Evolutionary conservation across 2,797 vertebrate genomes (phyloP), one percentile per base, ranked within the genome.

Genomic region (Simalia tracyae): DNA sequence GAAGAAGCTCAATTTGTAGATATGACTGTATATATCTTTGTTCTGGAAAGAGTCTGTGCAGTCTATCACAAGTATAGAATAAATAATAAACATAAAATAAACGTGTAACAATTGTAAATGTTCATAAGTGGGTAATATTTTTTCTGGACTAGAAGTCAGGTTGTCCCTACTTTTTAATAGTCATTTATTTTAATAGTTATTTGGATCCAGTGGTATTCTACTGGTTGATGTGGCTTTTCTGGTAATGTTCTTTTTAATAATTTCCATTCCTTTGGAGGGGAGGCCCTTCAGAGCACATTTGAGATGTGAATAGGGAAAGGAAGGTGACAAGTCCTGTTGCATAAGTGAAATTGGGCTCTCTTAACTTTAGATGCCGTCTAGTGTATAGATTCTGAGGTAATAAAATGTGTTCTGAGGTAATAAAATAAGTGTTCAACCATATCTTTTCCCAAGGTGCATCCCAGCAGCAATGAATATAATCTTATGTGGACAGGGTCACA

Each of bases 401-500:
- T 88, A 36, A 63, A 63, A 22, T 54, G 72, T n/a, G n/a, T 54
- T 81, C 76, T 5, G 84, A 31, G 57, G 11, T 91, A 87, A 61
- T 88, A 36, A 63, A 63, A 22, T 54, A 60, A n/a, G 22, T 90
- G 24, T 84, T 54, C 46, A 68, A 89, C 28, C 28, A 61, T 93
- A 24, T 89, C 4, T 61, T 59, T 19, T 86, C 57, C 15, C 66
- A 90, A 99, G 99, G 98, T 99, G 94, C 98, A 99, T 93, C 98
- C 98, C 57, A 99, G 98, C 93, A 99, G 98, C 95, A 99, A 97
- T 0, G 98, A 99, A 96, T 99, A 99, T 94, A 99, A 99, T 95
- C 98, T 99, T 46, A 99, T 99, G 99, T 99, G 99, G 99, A 99
- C 98, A 9, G 99, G 99, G 92, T 98, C 99, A 91, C 99, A 99